Conservation (phyloP, 2,888 invertebrate species). For the Lasioglossum villosulum region DNA sequence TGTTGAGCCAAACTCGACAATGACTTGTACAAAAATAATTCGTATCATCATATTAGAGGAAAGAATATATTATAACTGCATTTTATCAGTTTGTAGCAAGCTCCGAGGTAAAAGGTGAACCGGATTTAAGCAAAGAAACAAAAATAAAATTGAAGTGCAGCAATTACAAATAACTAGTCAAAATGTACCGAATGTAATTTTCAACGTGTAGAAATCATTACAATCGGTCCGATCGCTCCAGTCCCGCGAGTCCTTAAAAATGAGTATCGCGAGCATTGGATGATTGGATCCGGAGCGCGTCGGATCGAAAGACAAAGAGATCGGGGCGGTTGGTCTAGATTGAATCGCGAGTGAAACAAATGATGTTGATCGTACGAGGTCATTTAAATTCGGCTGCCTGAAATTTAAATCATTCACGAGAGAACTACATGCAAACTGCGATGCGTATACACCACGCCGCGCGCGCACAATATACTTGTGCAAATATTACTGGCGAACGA, state of each 20-base stretch:
- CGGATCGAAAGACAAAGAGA: neutral
- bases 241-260: neutral
- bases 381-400: conserved; percentile 23
- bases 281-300: neutral
- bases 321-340: neutral
- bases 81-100: too few relatives aligned
- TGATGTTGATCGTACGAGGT: conserved; percentile 16
- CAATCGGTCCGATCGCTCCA: neutral
- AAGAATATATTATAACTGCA: too few relatives aligned
- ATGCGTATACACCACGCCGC: neutral
- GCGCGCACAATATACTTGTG: conserved; percentile 11
- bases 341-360: conserved; percentile 20
- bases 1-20: too few relatives aligned
- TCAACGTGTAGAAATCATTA: too few relatives aligned
- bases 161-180: neutral
- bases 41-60: too few relatives aligned
- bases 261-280: neutral
- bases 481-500: conserved; percentile 26
- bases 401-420: conserved; percentile 35
- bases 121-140: neutral
- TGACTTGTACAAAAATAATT: too few relatives aligned
- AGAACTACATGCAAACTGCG: conserved; percentile 9
- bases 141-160: neutral
- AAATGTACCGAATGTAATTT: too few relatives aligned
- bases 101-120: too few relatives aligned